phyloP scores from a whole-genome alignment of 2,888 invertebrate genomes.

The Idaea biselata region DNA sequence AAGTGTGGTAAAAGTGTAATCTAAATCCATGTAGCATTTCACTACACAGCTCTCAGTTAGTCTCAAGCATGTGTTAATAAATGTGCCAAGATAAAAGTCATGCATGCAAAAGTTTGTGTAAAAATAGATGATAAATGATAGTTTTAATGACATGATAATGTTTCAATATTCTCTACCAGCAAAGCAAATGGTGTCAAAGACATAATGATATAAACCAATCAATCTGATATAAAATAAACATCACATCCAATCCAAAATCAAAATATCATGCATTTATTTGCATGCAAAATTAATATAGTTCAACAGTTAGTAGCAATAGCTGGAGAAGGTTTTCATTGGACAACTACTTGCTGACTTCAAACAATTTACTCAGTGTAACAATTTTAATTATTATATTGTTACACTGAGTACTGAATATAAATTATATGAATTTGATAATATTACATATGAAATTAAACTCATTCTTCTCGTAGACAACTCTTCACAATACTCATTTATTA shows the following conservation, averaged over 20 bases:
- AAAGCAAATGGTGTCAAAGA: conserved; percentile 20
- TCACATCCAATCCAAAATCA: conserved; percentile 3
- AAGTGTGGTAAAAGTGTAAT: not conserved
- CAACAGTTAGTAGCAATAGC: conserved; percentile 21
- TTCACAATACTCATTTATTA: no score
- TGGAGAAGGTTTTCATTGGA: not conserved
- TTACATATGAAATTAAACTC: no score
- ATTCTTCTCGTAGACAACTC: no score
- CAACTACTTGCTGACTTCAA: no score
- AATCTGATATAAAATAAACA: conserved; percentile 9
- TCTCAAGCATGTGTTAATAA: not conserved
- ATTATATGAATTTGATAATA: no score
- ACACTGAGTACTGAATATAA: no score
- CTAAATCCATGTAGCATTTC: not conserved
- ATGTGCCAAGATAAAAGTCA: not conserved
- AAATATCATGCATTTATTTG: conserved; percentile 5
- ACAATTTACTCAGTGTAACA: no score
- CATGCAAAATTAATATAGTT: conserved; percentile 19
- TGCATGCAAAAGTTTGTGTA: conserved; percentile 8
- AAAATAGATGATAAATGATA: conserved; percentile 5
- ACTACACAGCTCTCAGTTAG: not conserved
- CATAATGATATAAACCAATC: not conserved
- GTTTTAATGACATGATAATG: conserved; percentile 11
- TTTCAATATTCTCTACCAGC: conserved; percentile 18
- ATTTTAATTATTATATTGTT: no score